These are phyloP conservation scores for Ceratosolen fusciceps DNA, from an alignment of 1,140 invertebrate genomes.

Conservation along the genomic window DNA sequence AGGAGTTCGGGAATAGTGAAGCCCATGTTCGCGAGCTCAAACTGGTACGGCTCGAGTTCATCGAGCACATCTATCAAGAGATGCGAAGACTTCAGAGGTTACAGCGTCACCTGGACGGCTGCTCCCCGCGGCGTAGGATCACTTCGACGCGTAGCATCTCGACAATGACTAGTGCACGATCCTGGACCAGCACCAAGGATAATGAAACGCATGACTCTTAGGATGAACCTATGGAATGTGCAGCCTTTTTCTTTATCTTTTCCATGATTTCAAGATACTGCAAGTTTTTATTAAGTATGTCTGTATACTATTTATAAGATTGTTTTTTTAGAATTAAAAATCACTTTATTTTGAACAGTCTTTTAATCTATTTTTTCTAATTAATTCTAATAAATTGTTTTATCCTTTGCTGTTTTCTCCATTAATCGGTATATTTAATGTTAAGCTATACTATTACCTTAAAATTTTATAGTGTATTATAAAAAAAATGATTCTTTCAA, in stretches of 20 bases:
- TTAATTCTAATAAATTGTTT: too few species aligned
- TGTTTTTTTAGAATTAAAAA: conserved; percentile 18
- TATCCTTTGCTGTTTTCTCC: too few species aligned
- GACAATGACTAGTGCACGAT: conserved; percentile 25
- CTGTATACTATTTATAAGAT: not conserved
- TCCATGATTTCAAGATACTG: not conserved
- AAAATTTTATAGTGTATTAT: too few species aligned
- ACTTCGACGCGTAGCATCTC: conserved; percentile 22
- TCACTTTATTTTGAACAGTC: not conserved
- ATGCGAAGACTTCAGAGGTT: conserved; percentile 11
- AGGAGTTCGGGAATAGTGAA: not conserved
- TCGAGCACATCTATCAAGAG: conserved; percentile 35
- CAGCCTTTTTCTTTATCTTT: not conserved
- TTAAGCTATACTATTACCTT: too few species aligned
- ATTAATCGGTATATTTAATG: too few species aligned
- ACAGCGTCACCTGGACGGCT: conserved; percentile 39
- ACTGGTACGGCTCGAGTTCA: conserved; percentile 29
- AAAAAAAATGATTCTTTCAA: too few species aligned
- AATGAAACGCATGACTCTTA: not conserved
- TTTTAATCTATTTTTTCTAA: too few species aligned
- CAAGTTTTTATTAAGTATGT: not conserved
- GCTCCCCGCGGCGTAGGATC: not conserved
- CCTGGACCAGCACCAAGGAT: not conserved
- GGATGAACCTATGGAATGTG: not conserved
- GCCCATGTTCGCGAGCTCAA: conserved; percentile 35